Evolutionary conservation across 2,888 invertebrate species (phyloP), one percentile per base, ranked within the genome.

Genomic region (Mimas tiliae): DNA sequence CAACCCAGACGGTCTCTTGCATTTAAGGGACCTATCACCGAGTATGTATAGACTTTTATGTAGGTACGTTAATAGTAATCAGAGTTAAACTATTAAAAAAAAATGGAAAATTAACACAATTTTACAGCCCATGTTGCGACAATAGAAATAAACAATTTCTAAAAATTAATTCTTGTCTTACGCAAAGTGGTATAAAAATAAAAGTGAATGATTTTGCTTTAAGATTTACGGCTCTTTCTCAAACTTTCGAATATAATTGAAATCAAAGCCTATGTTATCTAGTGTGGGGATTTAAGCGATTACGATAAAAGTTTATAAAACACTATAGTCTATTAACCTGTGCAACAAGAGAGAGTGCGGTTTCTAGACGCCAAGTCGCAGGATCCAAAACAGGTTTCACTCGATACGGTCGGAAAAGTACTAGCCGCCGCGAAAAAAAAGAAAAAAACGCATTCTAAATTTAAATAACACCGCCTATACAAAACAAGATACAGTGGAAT

Each of bases 361-460:
- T 81, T 79, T 79, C 78, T 78, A 75, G 47, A 55, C 71, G 53
- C 65, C 71, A 69, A 69, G 70, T 64, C 65, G 68, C 75, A 67
- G 73, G 77, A 76, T 67, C 74, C 70, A 65, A 75, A 81, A 81
- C 80, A 64, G 79, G 79, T 79, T 81, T 73, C 68, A 68, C 53
- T 53, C 19, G 33, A 58, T 48, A 62, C 6, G 27, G 45, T 47
- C 21, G 65, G 62, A 55, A 55, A 33, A 62, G 21, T 50, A 64
- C 62, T 45, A 45, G 47, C 21, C 52, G 38, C 62, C 9, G 58
- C 45, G 65, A 64, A 64, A 42, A 33, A 16, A 66, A 42, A 50
- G 12, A 16, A 27, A 63, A 63, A 45, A n/a, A 34, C 9, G 4
- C 47, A 63, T 45, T 33, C 62, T 58, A 58, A 58, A 58, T 19